These are phyloP conservation scores for Pelagia noctiluca DNA, from an alignment of 30 jellyfish, hydroid and myxozoan genomes.

Conservation along the genomic window DNA sequence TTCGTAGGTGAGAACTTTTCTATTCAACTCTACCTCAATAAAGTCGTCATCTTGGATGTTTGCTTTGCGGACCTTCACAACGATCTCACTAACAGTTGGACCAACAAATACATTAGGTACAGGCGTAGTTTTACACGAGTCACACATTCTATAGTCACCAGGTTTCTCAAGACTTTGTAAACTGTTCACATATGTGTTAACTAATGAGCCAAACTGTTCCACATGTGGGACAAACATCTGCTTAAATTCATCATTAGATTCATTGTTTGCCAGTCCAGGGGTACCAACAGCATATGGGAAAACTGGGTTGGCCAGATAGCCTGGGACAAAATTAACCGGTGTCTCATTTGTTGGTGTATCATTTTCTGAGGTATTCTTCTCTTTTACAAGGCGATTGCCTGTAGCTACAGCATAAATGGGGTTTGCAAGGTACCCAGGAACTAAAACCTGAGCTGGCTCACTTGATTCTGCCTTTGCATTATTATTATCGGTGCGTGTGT, in stretches of 20 bases:
- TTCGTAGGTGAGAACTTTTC: conserved; percentile 64
- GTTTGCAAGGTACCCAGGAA: conserved; percentile 55
- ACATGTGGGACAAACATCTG: conserved; percentile 71
- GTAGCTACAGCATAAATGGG: conserved; percentile 64
- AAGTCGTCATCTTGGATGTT: conserved; percentile 72
- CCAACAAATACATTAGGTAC: conserved; percentile 60
- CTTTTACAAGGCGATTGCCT: conserved; percentile 16
- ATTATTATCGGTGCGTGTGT: conserved; percentile 2
- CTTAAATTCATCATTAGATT: conserved; percentile 35
- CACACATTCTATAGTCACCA: conserved; percentile 46
- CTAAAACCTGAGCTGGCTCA: too few relatives aligned
- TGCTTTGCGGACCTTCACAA: conserved; percentile 74
- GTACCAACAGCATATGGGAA: conserved; percentile 69
- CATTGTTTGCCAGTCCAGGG: conserved; percentile 25
- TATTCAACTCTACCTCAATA: conserved; percentile 80
- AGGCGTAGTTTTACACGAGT: conserved; percentile 71
- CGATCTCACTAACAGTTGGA: conserved; percentile 69
- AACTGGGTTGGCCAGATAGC: conserved; percentile 76
- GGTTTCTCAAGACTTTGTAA: conserved; percentile 45
- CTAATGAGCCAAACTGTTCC: conserved; percentile 70
- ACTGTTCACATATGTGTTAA: conserved; percentile 50
- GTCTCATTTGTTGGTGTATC: conserved; percentile 28
- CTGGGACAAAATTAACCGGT: conserved; percentile 59
- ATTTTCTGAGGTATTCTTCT: conserved; percentile 10
- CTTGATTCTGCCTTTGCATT: too few relatives aligned